Evolutionary conservation across 2,888 invertebrate genomes (phyloP), one percentile per base, ranked within the genome.

Genomic region (Pandemis cinnamomeana): DNA sequence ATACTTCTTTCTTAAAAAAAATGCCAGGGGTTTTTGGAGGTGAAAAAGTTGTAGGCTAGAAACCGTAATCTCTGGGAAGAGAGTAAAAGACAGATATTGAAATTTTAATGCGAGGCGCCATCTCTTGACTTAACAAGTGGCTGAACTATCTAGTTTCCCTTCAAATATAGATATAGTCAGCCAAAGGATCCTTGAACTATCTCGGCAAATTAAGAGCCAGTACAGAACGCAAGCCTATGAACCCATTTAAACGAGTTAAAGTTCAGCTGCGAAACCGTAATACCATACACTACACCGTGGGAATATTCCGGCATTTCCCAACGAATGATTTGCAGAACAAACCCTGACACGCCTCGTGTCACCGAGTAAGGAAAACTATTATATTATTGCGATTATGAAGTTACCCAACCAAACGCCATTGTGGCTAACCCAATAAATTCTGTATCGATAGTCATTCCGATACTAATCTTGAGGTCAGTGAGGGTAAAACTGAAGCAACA

Each of bases 361-460:
- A 67, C 75, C 75, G 55, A 58, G 67, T 76, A 77, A 76, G 77
- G 77, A 66, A 75, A 75, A 75, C 76, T 76, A 71, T 76, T 76
- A 77, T 75, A 75, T 73, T 75, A 69, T 71, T 67, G 76, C 73
- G 71, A 68, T 68, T 72, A 75, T 75, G 70, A 73, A 69, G 75
- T 75, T 75, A 42, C 71, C 36, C 73, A 75, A 74, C 74, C 74
- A 20, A 48, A 74, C 44, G 13, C 60, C 55, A 71, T 71, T 74
- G 71, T 71, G 42, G 67, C 15, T 51, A 61, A 66, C 51, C 69
- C 66, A 73, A 73, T 73, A 71, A 74, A 74, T 70, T 70, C 51
- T 44, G 64, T 67, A 42, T 55, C 67, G 71, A 67, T 71, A 67
- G 67, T 62, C 74, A 71, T 71, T 46, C 55, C 46, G 70, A 71